Base-by-base conservation (phyloP, 2,113 vertebrate genomes). In the Ifrita kowaldi region DNA sequence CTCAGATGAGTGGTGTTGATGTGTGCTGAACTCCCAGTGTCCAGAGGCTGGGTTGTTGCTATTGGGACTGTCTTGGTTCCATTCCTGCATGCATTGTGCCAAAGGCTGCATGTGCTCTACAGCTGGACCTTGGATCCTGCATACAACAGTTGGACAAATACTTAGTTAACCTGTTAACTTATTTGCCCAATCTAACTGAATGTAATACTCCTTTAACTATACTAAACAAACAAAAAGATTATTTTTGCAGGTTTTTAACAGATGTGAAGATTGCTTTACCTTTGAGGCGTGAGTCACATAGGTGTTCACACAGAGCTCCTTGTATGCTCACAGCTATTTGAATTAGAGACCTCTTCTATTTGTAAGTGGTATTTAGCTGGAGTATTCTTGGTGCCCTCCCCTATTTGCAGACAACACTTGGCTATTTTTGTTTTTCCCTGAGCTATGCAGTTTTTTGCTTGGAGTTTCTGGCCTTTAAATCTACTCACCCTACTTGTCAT, bases 371-470 rank as follows among this genome's bases (percentile, higher is more conserved):
- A 21, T 92, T 77, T 49, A 65, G 15, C 32, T 88, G 37, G 32
- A 60, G 37, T 59, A 30, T 83, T 92, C 47, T 69, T 90, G 85
- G 22, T 93, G 49, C 14, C 20, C 16, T 81, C 28, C 67, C 15
- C 42, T 68, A 18, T 78, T 87, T 87, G 62, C 64, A 93, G 87
- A 59, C 87, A 84, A 27, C 17, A 67, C 35, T 84, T 87, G 9
- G 7, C 46, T 93, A 30, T 89, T 94, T 95, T 84, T 89, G 22
- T 33, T 88, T 90, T 74, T 55, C 7, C n/a, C 47, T 65, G 46
- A 81, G 50, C n/a, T 77, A 28, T 0, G 0, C 55, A 23, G 26
- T 70, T 94, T 93, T 94, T 84, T 35, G 15, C 27, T 75, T 1
- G 0, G 33, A 57, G 37, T 84, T 87, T 94, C 56, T 87, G 49